Evolutionary conservation across 2,888 invertebrate genomes (phyloP).

Genomic region (Melanotus villosus): DNA sequence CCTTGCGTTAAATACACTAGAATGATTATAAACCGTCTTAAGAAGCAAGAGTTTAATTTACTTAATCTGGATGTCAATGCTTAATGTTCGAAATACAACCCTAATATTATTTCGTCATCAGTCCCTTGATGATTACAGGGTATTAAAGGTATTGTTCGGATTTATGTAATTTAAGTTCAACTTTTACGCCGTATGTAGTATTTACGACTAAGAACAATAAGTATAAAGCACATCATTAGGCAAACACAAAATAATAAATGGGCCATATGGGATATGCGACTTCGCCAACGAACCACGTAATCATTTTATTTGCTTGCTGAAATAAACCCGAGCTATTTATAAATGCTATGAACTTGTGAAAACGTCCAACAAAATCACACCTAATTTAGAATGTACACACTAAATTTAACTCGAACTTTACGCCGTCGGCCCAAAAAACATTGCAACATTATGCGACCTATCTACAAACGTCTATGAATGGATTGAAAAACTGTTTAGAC

Average conservation of each 20-base stretch:
- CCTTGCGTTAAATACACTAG: too few species aligned
- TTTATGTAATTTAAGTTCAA: not conserved
- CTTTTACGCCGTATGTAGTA: not conserved
- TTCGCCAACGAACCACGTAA: conserved; percentile 25
- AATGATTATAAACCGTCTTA: too few species aligned
- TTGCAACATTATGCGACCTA: not conserved
- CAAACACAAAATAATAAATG: conserved; percentile 26
- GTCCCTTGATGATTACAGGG: not conserved
- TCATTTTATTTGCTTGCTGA: conserved; percentile 25
- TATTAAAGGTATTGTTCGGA: not conserved
- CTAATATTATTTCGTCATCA: conserved; percentile 3
- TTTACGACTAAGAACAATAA: not conserved
- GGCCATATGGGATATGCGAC: conserved; percentile 26
- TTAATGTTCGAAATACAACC: not conserved
- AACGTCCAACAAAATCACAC: conserved; percentile 14
- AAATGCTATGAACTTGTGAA: conserved; percentile 16
- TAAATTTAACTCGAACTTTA: conserved; percentile 12
- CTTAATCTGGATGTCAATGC: too few species aligned
- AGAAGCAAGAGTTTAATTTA: too few species aligned
- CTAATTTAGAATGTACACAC: conserved; percentile 10
- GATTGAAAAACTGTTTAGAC: not conserved
- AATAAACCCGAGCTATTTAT: conserved; percentile 25
- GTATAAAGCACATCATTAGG: conserved; percentile 17
- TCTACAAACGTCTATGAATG: not conserved
- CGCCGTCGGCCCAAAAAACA: not conserved